A percentile compares a stretch with the other conserved stretches of the same genome.
These are phyloP conservation scores for Phrynocephalus forsythii DNA, from an alignment of 2,797 vertebrate species.

Conservation along the genomic window DNA sequence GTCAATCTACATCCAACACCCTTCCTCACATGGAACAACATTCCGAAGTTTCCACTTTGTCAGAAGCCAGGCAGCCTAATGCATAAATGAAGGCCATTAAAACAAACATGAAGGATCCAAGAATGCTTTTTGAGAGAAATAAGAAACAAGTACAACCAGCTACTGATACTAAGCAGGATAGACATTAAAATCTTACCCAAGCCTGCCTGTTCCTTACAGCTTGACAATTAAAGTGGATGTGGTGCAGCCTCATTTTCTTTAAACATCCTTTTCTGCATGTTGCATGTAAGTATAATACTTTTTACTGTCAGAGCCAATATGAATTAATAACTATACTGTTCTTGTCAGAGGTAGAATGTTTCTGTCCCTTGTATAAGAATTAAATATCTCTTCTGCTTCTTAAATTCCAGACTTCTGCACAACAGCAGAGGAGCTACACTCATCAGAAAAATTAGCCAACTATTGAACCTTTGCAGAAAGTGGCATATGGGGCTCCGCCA, in stretches of 20 bases:
- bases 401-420: neutral
- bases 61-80: slow-evolving; percentile 20
- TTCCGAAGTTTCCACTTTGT: slow-evolving; percentile 1
- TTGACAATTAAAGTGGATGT: slow-evolving; percentile 42
- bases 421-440: neutral
- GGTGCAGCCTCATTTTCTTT: slow-evolving; percentile 32
- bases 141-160: slow-evolving; percentile 2
- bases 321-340: slow-evolving; percentile 26
- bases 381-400: slow-evolving; percentile 13
- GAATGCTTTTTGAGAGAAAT: slow-evolving; percentile 21
- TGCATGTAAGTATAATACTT: slow-evolving; percentile 31
- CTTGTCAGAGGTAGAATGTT: slow-evolving; percentile 31
- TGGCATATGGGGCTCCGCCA: slow-evolving; percentile 19
- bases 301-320: slow-evolving; percentile 28
- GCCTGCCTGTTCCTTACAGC: neutral
- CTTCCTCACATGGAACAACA: neutral
- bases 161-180: slow-evolving; percentile 20
- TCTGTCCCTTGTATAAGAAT: slow-evolving; percentile 2
- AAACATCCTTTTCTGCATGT: slow-evolving; percentile 5
- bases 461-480: slow-evolving; percentile 53
- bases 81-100: slow-evolving; percentile 22
- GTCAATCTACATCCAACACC: neutral
- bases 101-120: slow-evolving; percentile 20
- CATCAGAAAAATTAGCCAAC: rapidly evolving
- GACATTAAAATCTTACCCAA: slow-evolving; percentile 11